phyloP scores from a whole-genome alignment of 2,888 invertebrate species.

The Ferdinandea cuprea region DNA sequence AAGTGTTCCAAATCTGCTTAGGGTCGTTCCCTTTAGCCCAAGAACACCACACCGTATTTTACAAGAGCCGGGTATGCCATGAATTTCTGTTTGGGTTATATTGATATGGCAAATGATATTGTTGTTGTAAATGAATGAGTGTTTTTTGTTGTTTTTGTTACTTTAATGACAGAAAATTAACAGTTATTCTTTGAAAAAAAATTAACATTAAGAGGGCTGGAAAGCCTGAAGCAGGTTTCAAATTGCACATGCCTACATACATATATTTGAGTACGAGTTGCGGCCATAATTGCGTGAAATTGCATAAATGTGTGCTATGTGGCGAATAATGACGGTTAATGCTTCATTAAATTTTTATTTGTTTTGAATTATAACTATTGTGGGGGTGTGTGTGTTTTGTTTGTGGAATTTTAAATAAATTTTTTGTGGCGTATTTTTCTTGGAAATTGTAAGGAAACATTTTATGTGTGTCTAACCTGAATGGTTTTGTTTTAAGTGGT shows the following conservation, averaged over 20 bases:
- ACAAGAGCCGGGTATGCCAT: neutral
- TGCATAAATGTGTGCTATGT: conserved; percentile 17
- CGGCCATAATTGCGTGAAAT: conserved; percentile 34
- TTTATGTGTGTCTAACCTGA: neutral
- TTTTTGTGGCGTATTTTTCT: neutral
- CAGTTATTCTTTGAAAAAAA: conserved; percentile 15
- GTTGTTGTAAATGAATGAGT: conserved; percentile 11
- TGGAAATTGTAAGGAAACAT: neutral
- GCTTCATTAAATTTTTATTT: conserved; percentile 9
- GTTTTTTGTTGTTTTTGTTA: too few relatives aligned
- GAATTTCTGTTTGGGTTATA: conserved; percentile 13
- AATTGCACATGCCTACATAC: neutral
- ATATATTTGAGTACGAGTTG: neutral
- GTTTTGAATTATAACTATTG: neutral
- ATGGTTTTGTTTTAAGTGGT: neutral
- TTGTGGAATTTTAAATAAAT: neutral
- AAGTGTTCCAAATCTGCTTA: conserved; percentile 57
- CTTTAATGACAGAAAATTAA: too few relatives aligned
- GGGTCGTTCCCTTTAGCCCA: conserved; percentile 36
- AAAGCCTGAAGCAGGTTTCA: neutral
- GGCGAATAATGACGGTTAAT: conserved; percentile 8
- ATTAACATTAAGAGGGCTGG: neutral
- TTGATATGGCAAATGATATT: conserved; percentile 51
- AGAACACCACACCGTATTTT: neutral
- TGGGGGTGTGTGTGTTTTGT: too few relatives aligned